Evolutionary conservation across 2,797 vertebrate species (phyloP), one percentile per base, ranked within the genome.

Genomic region (Pseudochirops corinnae): DNA sequence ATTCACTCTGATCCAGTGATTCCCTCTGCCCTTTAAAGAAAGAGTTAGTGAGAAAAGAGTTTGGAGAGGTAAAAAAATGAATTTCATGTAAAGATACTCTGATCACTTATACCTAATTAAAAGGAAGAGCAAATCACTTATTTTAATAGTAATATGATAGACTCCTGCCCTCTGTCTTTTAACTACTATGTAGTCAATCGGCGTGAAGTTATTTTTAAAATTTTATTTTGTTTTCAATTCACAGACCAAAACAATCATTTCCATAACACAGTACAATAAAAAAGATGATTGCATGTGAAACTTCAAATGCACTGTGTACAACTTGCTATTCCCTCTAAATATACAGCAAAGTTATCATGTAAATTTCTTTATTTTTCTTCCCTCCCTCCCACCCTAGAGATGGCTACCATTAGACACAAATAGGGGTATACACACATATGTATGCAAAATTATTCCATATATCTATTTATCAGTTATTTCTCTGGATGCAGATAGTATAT

Each of bases 101-200:
- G 13, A 91, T 29, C 2, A 6, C 13, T 93, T 28, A 6, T 28
- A n/a, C 52, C 53, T 67, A 92, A 92, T 93, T 94, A 58, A 93
- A 97, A 91, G 56, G 0, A 53, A 91, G 91, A 93, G 46, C 50
- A 55, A 93, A 21, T 93, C 92, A 94, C 87, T 95, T 91, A 90
- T 87, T 87, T 87, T 93, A 95, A 91, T 1, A 21, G 82, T 53
- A 92, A 50, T 91, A 55, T 18, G 94, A 56, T 21, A 31, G 3
- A 39, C 50, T 2, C 0, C 5, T 87, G 24, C n/a, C 5, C 46
- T 2, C n/a, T n/a, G 52, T 28, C 96, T 11, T 50, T 21, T 82
- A 82, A 46, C n/a, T 26, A 5, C 9, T 50, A 46, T 82, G 16
- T 1, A 74, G 14, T 21, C 33, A 74, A 74, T 33, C 31, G 24